A percentile compares a stretch with the other conserved stretches of the same genome.
Evolutionary conservation across 2,797 vertebrate species (phyloP).

Genomic region (Trichosurus vulpecula): DNA sequence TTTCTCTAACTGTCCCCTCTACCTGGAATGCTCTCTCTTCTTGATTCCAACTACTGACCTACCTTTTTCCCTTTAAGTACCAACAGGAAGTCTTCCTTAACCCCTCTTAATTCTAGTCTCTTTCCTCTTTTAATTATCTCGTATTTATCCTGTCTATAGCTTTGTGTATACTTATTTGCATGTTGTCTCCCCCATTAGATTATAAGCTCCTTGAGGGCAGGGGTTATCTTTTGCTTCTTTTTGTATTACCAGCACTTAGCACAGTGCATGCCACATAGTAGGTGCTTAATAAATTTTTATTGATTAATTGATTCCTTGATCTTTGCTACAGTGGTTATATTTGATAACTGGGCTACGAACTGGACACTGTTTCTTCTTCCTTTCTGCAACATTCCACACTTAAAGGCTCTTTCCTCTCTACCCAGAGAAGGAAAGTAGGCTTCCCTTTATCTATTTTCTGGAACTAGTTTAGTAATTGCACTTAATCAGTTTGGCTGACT

Average conservation of each 20-base stretch:
- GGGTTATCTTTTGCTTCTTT: neutral
- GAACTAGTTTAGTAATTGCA: neutral
- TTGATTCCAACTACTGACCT: neutral
- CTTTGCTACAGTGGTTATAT: neutral
- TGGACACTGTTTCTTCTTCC: neutral
- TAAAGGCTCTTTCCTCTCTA: neutral
- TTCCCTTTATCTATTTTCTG: neutral
- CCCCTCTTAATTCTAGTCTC: neutral
- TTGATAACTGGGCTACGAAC: neutral
- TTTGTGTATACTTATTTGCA: neutral
- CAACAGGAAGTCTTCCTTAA: neutral
- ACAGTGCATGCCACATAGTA: neutral
- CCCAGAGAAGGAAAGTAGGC: neutral
- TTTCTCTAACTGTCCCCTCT: neutral
- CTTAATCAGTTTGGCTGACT: neutral
- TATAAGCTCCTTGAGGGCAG: neutral
- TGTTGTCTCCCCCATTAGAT: neutral
- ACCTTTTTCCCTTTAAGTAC: neutral
- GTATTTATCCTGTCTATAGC: neutral
- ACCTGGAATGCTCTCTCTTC: neutral
- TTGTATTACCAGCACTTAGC: neutral
- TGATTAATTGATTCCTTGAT: neutral
- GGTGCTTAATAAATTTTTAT: neutral
- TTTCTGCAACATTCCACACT: neutral
- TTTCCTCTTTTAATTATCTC: neutral